phyloP scores from a whole-genome alignment of 2,888 invertebrate genomes.

The Tolmerus cingulatus region DNA sequence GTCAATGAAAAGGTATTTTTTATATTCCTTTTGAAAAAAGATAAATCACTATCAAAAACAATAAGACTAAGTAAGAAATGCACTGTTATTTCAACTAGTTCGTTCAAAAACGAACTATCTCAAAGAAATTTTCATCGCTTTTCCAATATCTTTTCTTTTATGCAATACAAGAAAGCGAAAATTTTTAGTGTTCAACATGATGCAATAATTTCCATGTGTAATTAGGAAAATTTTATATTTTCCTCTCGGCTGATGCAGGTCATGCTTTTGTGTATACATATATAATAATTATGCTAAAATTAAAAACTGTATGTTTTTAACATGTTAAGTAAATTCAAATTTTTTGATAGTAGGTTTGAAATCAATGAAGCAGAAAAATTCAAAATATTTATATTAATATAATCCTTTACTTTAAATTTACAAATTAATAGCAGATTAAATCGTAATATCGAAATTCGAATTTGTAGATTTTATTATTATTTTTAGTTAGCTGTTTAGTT shows the following conservation, averaged over 20 bases:
- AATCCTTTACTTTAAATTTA: too few relatives aligned
- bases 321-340: too few relatives aligned
- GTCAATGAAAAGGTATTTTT: neutral
- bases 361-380: too few relatives aligned
- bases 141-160: neutral
- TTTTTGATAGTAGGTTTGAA: too few relatives aligned
- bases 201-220: neutral
- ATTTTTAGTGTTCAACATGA: neutral
- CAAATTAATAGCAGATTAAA: too few relatives aligned
- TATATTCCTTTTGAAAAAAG: neutral
- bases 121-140: neutral
- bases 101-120: neutral
- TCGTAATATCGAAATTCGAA: too few relatives aligned
- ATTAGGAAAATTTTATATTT: neutral
- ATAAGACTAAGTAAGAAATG: neutral
- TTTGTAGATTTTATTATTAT: too few relatives aligned
- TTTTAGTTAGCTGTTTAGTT: too few relatives aligned
- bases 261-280: neutral
- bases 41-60: neutral
- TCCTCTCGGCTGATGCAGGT: neutral
- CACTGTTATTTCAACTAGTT: neutral
- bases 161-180: neutral
- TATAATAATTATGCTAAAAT: neutral
- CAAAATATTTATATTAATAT: too few relatives aligned
- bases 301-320: neutral